phyloP scores from a whole-genome alignment of 1,140 invertebrate genomes.

The Drosophila prosaltans region DNA sequence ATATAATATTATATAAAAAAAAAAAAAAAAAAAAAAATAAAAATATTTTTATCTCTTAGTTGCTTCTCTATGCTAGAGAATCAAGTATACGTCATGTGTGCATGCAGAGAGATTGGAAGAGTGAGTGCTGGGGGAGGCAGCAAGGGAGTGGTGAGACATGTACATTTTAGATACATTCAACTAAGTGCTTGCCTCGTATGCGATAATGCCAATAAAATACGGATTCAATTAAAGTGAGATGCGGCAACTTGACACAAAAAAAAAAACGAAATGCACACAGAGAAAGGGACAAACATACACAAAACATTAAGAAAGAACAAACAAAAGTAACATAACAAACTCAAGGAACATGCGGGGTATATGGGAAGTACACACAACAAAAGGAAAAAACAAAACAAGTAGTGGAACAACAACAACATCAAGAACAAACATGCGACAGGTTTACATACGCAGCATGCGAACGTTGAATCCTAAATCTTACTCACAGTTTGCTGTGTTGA shows the following conservation, averaged over 20 bases:
- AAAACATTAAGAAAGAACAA: conserved; percentile 24
- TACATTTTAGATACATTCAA: conserved; percentile 21
- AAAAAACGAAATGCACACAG: conserved; percentile 19
- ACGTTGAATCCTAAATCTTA: conserved; percentile 49
- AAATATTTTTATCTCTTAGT: conserved; percentile 5
- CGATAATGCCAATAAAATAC: conserved; percentile 72
- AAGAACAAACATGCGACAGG: conserved; percentile 60
- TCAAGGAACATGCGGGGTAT: conserved; percentile 32
- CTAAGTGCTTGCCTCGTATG: conserved; percentile 59
- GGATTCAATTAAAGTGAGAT: conserved; percentile 70
- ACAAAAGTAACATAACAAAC: conserved; percentile 23
- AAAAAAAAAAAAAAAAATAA: conserved; percentile 1
- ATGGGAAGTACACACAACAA: conserved; percentile 27
- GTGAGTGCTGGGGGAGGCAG: not conserved
- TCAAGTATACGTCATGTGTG: conserved; percentile 47
- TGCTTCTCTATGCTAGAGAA: conserved; percentile 16
- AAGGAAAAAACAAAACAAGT: conserved; percentile 36
- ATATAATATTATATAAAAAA: conserved; percentile 19
- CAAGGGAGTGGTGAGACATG: conserved; percentile 2
- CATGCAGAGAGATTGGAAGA: conserved; percentile 14
- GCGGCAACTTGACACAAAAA: conserved; percentile 36
- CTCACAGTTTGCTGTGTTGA: conserved; percentile 81
- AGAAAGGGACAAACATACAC: conserved; percentile 28
- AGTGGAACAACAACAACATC: conserved; percentile 33
- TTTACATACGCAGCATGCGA: conserved; percentile 62